Evolutionary conservation across 2,113 vertebrate genomes (phyloP).

Genomic region (Crotalus tigris): DNA sequence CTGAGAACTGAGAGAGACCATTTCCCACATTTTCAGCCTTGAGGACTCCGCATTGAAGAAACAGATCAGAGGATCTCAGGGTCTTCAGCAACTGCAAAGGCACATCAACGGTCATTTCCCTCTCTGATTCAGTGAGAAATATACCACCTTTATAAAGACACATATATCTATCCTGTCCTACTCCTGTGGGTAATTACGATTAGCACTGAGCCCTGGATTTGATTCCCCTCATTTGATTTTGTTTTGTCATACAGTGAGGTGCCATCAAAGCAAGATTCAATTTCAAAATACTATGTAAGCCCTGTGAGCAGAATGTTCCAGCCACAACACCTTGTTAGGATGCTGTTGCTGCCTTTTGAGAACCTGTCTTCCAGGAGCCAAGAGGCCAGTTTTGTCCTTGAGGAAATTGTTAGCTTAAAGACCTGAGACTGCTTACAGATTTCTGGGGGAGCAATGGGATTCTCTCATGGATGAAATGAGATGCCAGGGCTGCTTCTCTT

Average conservation of each 20-base stretch:
- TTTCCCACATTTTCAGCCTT: neutral
- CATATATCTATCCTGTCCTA: neutral
- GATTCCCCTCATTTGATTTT: neutral
- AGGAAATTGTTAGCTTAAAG: neutral
- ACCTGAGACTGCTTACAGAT: neutral
- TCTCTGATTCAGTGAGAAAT: neutral
- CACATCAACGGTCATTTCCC: neutral
- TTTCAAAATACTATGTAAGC: neutral
- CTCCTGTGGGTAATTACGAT: neutral
- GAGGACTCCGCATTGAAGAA: neutral
- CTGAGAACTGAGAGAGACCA: neutral
- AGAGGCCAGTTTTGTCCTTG: neutral
- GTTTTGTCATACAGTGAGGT: neutral
- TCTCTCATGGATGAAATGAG: neutral
- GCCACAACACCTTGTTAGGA: neutral
- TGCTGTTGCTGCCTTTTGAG: neutral
- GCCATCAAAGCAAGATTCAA: neutral
- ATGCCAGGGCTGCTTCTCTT: neutral
- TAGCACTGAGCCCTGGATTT: neutral
- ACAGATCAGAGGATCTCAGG: neutral
- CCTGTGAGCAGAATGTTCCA: neutral
- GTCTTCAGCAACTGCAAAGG: neutral
- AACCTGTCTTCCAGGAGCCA: neutral
- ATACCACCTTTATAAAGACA: neutral
- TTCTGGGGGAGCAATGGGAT: neutral